Evolutionary conservation across 2,888 invertebrate species (phyloP).

Genomic region (Seira musarum): DNA sequence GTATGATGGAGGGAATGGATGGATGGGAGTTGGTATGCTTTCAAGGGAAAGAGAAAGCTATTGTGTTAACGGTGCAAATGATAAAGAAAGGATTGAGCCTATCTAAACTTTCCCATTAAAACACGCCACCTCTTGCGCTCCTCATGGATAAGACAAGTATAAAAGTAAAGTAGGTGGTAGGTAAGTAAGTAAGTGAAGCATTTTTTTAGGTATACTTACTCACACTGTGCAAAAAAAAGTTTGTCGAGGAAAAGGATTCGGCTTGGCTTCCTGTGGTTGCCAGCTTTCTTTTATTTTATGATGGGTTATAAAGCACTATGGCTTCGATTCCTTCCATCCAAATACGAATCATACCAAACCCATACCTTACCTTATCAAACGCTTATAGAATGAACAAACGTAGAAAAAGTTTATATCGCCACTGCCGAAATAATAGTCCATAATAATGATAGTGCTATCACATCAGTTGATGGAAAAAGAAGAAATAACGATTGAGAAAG

Average conservation of each 20-base stretch:
- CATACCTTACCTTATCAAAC: background rate
- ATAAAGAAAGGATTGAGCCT: slow-evolving; percentile 19
- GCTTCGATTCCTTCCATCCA: background rate
- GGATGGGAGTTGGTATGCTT: background rate
- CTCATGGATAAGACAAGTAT: background rate
- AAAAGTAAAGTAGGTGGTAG: slow-evolving; percentile 8
- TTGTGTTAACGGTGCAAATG: background rate
- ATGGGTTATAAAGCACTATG: slow-evolving; percentile 3
- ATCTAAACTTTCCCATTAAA: slow-evolving; percentile 28
- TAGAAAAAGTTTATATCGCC: background rate
- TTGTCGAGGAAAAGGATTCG: slow-evolving; percentile 16
- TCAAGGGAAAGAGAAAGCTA: background rate
- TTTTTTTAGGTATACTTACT: background rate
- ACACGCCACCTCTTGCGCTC: background rate
- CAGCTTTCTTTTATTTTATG: slow-evolving; percentile 30
- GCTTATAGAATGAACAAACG: slow-evolving; percentile 17
- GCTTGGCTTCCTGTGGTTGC: slow-evolving; percentile 53
- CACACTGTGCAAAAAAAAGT: background rate
- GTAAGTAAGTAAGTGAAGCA: slow-evolving; percentile 3
- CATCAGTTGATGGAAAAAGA: slow-evolving; percentile 6
- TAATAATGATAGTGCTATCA: slow-evolving; percentile 24
- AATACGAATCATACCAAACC: slow-evolving; percentile 10
- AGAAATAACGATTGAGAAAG: background rate
- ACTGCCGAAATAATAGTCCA: background rate
- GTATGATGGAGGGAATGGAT: background rate